Evolutionary conservation across 1,140 invertebrate species (phyloP), one percentile per base, ranked within the genome.

Genomic region (Trichonephila clavata): DNA sequence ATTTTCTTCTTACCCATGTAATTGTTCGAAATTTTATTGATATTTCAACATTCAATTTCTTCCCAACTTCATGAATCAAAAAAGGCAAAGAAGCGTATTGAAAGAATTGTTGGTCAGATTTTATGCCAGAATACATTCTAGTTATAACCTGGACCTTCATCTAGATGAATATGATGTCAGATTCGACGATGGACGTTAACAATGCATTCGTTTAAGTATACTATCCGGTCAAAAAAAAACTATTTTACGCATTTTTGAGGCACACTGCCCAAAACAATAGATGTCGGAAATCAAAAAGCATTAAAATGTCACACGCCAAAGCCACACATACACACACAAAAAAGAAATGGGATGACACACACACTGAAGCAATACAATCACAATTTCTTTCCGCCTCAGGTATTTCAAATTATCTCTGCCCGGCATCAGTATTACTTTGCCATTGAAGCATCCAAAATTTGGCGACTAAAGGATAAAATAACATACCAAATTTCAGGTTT

Each of bases 341-440:
- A 39, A 77, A 77, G 32, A 77, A 2, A 32, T 32, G 71, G 13
- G 71, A 77, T 77, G 71, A 77, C 71, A 77, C 71, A 77, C 71
- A 77, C 71, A 77, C 71, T 77, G 27, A 77, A 39, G 24, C 71
- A 18, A 77, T 18, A 77, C 71, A 77, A 77, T 77, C 27, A 27
- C 3, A 77, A 77, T 27, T 32, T 77, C 71, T 77, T 77, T 77
- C 14, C 71, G 71, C 71, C 14, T 32, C 32, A 32, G 32, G 27
- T 27, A 24, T 24, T 68, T 68, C 65, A n/a, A n/a, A 14, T 68
- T 27, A 68, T 68, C 65, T 20, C 24, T 68, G 65, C 21, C 10
- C 24, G 2, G 16, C 27, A 39, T 18, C 18, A 2, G 27, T 13
- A 77, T 77, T 18, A 63, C 61, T 63, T 77, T 32, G 39, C 27